Percentiles rank a stretch among this genome's conserved stretches.
These are phyloP conservation scores for Drosophila bocki DNA, from an alignment of 1,140 invertebrate species.

Conservation along the genomic window DNA sequence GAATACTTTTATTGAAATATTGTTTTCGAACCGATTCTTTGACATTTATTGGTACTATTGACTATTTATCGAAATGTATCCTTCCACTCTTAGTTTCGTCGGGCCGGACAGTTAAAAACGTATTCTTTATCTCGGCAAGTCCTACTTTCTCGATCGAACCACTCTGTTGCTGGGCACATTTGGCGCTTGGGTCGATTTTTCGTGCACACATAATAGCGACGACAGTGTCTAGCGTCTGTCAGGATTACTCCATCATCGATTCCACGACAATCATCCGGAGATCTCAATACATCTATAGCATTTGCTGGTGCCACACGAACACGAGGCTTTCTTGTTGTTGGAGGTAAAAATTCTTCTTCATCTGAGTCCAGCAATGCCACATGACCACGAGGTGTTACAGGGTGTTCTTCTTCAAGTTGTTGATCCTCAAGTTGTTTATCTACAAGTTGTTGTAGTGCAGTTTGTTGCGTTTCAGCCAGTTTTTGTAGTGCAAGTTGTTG, in stretches of 20 bases:
- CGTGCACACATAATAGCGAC: conserved; percentile 52
- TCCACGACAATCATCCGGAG: conserved; percentile 39
- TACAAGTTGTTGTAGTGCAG: neutral
- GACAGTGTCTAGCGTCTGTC: conserved; percentile 47
- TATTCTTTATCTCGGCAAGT: conserved; percentile 9
- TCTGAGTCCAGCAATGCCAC: neutral
- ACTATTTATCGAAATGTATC: neutral
- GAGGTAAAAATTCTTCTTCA: neutral
- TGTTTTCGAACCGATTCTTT: neutral
- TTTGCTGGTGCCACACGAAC: neutral
- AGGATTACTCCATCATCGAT: conserved; percentile 43
- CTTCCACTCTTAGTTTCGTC: neutral
- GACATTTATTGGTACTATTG: neutral
- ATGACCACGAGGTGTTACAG: too few species aligned
- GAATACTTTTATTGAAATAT: neutral
- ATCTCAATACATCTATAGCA: conserved; percentile 7
- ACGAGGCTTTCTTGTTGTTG: neutral
- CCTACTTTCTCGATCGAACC: conserved; percentile 55
- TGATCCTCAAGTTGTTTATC: too few species aligned
- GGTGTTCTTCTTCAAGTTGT: too few species aligned
- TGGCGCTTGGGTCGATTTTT: conserved; percentile 48
- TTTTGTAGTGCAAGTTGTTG: neutral
- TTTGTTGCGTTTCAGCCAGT: neutral
- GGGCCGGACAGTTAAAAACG: conserved; percentile 1
- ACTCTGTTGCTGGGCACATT: conserved; percentile 41